Evolutionary conservation across 2,797 vertebrate genomes (phyloP).

Genomic region (Monodelphis domestica): DNA sequence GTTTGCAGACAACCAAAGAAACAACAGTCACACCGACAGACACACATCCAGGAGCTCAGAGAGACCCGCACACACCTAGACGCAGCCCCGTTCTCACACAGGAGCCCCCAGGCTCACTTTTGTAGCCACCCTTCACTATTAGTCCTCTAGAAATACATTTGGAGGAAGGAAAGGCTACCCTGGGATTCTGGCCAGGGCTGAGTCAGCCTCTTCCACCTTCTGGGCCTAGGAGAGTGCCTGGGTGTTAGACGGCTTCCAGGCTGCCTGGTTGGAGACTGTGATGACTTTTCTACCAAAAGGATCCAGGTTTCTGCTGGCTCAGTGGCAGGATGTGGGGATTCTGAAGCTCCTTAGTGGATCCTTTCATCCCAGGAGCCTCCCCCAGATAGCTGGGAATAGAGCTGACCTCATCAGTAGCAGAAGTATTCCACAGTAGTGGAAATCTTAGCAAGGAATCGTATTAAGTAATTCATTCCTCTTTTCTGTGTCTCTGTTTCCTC

Average conservation of each 20-base stretch:
- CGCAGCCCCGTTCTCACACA: not conserved
- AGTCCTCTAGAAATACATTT: not conserved
- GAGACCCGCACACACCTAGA: not conserved
- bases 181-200: not conserved
- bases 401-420: not conserved
- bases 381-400: not conserved
- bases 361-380: not conserved
- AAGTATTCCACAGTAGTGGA: too few species aligned
- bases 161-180: not conserved
- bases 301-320: not conserved
- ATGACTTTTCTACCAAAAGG: not conserved
- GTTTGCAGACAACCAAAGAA: not conserved
- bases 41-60: not conserved
- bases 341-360: not conserved
- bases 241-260: too few species aligned
- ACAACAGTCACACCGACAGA: not conserved
- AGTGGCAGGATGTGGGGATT: not conserved
- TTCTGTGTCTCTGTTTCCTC: not conserved
- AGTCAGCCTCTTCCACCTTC: not conserved
- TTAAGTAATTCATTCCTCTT: not conserved
- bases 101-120: not conserved
- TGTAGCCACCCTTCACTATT: not conserved
- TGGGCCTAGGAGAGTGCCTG: not conserved
- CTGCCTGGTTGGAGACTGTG: not conserved
- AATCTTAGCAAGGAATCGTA: not conserved